Evolutionary conservation across 2,113 vertebrate species (phyloP).

Genomic region (Channa maculata): DNA sequence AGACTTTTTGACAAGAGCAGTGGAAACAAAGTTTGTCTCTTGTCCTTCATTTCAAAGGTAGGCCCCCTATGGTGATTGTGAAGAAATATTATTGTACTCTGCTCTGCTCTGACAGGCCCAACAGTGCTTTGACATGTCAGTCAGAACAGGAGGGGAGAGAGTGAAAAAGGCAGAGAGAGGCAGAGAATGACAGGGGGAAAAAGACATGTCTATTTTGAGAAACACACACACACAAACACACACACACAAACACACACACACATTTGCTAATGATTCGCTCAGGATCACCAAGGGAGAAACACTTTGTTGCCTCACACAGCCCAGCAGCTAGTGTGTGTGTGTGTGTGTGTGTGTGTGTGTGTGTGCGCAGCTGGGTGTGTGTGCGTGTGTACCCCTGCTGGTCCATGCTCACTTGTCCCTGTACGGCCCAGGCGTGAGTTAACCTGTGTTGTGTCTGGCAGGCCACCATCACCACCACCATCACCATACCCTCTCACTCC

Average conservation of each 20-base stretch:
- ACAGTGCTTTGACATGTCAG: slow-evolving; percentile 63
- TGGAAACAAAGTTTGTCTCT: slow-evolving; percentile 53
- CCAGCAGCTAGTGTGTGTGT: slow-evolving; percentile 46
- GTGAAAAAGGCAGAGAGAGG: slow-evolving; percentile 27
- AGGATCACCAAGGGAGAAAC: slow-evolving; percentile 45
- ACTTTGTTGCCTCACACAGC: slow-evolving; percentile 52
- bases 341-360: background rate
- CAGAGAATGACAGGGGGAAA: slow-evolving; percentile 34
- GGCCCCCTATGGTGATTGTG: slow-evolving; percentile 56
- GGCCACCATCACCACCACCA: slow-evolving; percentile 84
- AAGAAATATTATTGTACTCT: slow-evolving; percentile 45
- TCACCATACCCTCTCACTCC: slow-evolving; percentile 90
- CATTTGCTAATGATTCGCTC: slow-evolving; percentile 69
- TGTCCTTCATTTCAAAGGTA: slow-evolving; percentile 67
- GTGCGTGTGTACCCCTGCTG: slow-evolving; percentile 22
- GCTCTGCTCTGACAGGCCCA: slow-evolving; percentile 62
- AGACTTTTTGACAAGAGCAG: slow-evolving; percentile 27
- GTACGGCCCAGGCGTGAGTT: slow-evolving; percentile 46
- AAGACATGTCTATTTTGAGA: slow-evolving; percentile 43
- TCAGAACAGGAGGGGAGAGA: slow-evolving; percentile 56
- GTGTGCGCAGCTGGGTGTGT: slow-evolving; percentile 21
- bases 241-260: slow-evolving; percentile 14
- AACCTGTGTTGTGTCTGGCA: slow-evolving; percentile 90
- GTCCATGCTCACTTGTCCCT: slow-evolving; percentile 35
- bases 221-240: slow-evolving; percentile 45